Percentiles rank a stretch among this genome's conserved stretches.
phyloP scores from a whole-genome alignment of 2,113 vertebrate genomes.

The Tenebrosternarchus preto region DNA sequence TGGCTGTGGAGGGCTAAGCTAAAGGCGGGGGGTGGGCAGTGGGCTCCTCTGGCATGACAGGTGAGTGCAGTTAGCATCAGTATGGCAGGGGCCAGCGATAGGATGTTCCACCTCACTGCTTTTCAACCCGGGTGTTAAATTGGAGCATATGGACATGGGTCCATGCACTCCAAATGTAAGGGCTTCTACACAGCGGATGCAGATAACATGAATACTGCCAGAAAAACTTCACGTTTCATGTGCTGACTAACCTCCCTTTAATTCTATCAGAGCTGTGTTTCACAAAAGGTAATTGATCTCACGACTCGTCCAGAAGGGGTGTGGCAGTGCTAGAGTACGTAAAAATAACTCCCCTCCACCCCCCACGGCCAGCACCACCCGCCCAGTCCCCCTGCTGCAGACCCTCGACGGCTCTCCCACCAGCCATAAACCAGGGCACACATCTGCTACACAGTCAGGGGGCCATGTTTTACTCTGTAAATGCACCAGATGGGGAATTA shows the following conservation, averaged over 20 bases:
- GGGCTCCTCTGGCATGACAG: constrained; percentile 59
- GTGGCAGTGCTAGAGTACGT: constrained; percentile 65
- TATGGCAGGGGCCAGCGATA: constrained; percentile 48
- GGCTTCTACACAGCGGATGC: background rate
- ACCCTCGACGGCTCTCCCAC: constrained; percentile 62
- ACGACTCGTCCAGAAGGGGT: constrained; percentile 15
- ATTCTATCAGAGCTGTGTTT: background rate
- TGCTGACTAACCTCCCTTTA: background rate
- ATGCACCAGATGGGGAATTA: constrained; percentile 74
- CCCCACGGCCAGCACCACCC: constrained; percentile 56
- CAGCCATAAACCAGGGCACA: constrained; percentile 71
- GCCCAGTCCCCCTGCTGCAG: constrained; percentile 39
- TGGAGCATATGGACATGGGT: constrained; percentile 54
- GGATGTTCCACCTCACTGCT: constrained; percentile 60
- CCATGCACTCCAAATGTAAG: constrained; percentile 5
- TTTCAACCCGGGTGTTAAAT: constrained; percentile 72
- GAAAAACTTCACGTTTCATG: background rate
- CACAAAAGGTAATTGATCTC: background rate
- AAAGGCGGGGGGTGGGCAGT: constrained; percentile 52
- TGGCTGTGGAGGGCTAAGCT: background rate
- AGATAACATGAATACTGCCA: background rate
- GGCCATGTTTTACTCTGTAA: constrained; percentile 73
- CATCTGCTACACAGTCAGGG: constrained; percentile 76
- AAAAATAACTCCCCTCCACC: constrained; percentile 64
- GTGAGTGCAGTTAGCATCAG: constrained; percentile 73